Conservation (phyloP, 1,140 invertebrate species). For the Leptonema lineaticorne region DNA sequence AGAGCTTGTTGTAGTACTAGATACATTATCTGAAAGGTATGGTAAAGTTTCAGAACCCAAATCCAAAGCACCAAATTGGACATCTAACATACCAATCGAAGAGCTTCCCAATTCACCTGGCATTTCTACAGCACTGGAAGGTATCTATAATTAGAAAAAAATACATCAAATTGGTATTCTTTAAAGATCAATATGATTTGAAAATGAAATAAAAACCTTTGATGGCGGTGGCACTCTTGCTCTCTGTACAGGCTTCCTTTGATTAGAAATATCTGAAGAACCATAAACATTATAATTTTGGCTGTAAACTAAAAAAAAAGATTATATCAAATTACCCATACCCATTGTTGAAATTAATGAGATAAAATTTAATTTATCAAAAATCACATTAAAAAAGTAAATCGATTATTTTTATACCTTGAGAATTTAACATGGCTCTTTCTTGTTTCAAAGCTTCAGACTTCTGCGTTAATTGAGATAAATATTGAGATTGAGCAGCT, state of each 20-base stretch:
- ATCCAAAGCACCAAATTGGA: conserved; percentile 91
- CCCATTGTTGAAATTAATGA: neutral
- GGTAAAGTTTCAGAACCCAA: conserved; percentile 69
- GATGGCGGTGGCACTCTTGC: conserved; percentile 87
- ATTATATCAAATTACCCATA: neutral
- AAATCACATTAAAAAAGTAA: neutral
- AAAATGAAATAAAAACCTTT: conserved; percentile 60
- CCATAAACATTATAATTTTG: conserved; percentile 51
- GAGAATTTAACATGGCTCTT: conserved; percentile 54
- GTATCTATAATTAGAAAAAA: conserved; percentile 64
- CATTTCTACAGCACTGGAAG: conserved; percentile 93
- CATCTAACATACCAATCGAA: conserved; percentile 79
- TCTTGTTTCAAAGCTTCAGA: conserved; percentile 63
- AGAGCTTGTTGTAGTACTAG: conserved; percentile 24
- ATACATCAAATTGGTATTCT: neutral
- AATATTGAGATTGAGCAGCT: conserved; percentile 71
- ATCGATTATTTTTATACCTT: conserved; percentile 44
- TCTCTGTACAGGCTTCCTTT: conserved; percentile 69
- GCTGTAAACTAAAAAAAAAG: conserved; percentile 44
- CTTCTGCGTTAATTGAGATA: conserved; percentile 67
- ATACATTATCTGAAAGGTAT: conserved; percentile 45
- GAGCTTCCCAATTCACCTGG: conserved; percentile 77
- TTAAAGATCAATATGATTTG: no score
- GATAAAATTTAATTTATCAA: neutral
- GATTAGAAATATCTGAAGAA: conserved; percentile 48